Percentiles rank a stretch among this genome's conserved stretches.
Conservation (phyloP, 2,797 vertebrate species). For the Anas capensis region DNA sequence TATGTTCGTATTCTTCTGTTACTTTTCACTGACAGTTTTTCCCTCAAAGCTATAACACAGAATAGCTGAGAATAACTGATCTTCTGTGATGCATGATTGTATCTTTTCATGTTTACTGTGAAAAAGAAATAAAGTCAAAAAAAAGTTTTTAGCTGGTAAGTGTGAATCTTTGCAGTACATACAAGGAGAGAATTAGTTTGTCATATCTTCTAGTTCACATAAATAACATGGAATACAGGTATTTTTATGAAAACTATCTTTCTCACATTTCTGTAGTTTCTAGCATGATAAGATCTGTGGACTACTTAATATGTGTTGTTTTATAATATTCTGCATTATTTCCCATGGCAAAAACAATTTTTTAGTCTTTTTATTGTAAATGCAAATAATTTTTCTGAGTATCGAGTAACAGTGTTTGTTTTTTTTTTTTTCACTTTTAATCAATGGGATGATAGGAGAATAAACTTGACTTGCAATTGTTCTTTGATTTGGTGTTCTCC, state of each 20-base stretch:
- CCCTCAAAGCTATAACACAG: not conserved
- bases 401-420: not conserved
- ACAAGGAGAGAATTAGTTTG: not conserved
- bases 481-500: not conserved
- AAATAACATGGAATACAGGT: not conserved
- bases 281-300: not conserved
- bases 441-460: not conserved
- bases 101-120: no score
- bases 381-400: not conserved
- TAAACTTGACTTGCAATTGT: not conserved
- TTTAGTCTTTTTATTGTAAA: not conserved
- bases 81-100: not conserved
- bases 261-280: not conserved
- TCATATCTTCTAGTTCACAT: not conserved
- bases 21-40: not conserved
- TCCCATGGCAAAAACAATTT: not conserved
- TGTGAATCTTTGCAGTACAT: not conserved
- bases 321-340: not conserved
- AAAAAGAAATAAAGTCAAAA: no score
- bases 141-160: not conserved
- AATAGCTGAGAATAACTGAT: not conserved
- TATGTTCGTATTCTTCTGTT: not conserved
- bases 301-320: not conserved
- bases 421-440: not conserved
- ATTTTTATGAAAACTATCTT: not conserved